These are phyloP conservation scores for Glyphotaelius pellucidus DNA, from an alignment of 2,888 invertebrate species.

Conservation along the genomic window DNA sequence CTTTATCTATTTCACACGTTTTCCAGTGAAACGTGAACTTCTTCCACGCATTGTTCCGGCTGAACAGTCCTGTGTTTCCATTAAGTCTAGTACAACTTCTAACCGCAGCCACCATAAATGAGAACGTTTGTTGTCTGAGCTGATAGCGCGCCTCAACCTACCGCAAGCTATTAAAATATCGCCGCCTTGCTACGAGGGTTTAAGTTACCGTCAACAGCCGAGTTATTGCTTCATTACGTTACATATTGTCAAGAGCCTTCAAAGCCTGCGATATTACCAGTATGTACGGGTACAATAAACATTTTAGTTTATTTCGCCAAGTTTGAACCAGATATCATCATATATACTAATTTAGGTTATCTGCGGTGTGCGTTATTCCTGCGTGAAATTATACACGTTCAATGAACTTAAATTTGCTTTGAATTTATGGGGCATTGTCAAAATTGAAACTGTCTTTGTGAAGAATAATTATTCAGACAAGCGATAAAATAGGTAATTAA, in stretches of 20 bases:
- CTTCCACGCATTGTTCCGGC: not conserved
- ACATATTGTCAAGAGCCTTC: not conserved
- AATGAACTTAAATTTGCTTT: too few relatives aligned
- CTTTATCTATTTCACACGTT: not conserved
- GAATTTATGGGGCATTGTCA: too few relatives aligned
- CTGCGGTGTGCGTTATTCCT: too few relatives aligned
- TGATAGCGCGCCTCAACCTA: not conserved
- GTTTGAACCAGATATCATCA: not conserved
- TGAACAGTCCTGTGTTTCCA: not conserved
- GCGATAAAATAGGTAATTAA: too few relatives aligned
- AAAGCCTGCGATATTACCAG: not conserved
- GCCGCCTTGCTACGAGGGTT: not conserved
- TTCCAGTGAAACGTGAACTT: not conserved
- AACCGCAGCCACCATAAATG: not conserved
- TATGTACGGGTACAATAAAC: not conserved
- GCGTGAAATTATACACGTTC: too few relatives aligned
- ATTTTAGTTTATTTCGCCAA: not conserved
- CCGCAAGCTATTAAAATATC: constrained; percentile 30
- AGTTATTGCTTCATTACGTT: not conserved
- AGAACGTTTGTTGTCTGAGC: not conserved
- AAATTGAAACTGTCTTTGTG: too few relatives aligned
- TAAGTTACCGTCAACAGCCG: not conserved
- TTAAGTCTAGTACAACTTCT: not conserved
- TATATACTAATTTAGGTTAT: too few relatives aligned
- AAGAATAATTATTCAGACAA: too few relatives aligned